Evolutionary conservation across 2,797 vertebrate genomes (phyloP), one percentile per base, ranked within the genome.

Genomic region (Cirrhinus molitorella): DNA sequence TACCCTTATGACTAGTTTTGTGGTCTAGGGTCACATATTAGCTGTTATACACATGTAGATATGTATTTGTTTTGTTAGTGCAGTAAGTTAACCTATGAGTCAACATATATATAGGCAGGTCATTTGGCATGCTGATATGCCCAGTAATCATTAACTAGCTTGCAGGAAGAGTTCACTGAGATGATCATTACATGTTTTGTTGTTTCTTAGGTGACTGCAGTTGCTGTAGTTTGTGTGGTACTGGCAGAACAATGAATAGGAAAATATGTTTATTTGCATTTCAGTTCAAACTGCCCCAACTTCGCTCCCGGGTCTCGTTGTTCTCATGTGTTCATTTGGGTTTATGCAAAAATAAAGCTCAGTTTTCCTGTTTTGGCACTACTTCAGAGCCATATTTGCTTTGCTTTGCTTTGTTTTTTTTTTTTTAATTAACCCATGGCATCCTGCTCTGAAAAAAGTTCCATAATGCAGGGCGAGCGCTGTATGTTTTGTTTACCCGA

Each of bases 401-500:
- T 82, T 75, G 71, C 31, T 34, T 34, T 34, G 31, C 4, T 34
- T 34, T 34, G 11, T 70, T 55, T 37, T 10, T 83, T 74, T 72
- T 12, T 83, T 63, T 61, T 17, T 3, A 13, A 71, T 47, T 31
- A 79, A 76, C 78, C 67, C 17, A 63, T 74, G 68, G 23, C 10
- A 25, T 45, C 16, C 17, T 81, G 25, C 14, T 73, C 31, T 34
- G 31, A 14, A 59, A 70, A 78, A 79, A 28, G 53, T 81, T 55
- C 55, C 40, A 53, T 9, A 61, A 28, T 77, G 57, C 57, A 21
- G 21, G 67, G 67, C 31, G 43, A 80, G 45, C 66, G 49, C 31
- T 12, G 25, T 59, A n/a, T 71, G 85, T 78, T 87, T 83, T 89
- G 86, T 87, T 89, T 89, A 85, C 87, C 78, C 67, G 43, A 77